Evolutionary conservation across 2,113 vertebrate species (phyloP).

Genomic region (Podiceps cristatus): DNA sequence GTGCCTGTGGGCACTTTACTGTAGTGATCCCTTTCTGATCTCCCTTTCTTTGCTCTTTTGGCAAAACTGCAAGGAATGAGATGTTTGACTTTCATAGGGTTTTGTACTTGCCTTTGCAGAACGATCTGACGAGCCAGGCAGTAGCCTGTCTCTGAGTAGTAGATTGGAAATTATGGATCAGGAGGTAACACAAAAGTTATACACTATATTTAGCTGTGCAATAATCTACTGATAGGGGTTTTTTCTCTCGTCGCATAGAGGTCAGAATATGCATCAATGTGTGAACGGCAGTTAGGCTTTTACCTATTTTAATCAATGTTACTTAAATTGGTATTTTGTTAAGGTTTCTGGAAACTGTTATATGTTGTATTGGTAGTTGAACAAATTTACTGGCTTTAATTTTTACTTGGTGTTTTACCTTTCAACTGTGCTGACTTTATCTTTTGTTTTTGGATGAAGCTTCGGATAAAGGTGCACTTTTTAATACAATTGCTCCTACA

Average conservation of each 20-base stretch:
- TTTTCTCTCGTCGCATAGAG: background rate
- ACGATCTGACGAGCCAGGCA: background rate
- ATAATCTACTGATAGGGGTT: background rate
- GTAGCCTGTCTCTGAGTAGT: background rate
- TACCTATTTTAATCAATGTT: background rate
- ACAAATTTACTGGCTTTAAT: background rate
- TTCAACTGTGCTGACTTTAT: background rate
- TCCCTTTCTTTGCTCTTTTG: background rate
- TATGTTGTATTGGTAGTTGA: background rate
- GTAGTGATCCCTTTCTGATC: background rate
- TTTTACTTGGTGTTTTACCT: background rate
- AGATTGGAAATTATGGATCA: background rate
- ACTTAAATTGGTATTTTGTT: background rate
- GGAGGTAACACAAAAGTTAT: background rate
- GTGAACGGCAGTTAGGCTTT: background rate
- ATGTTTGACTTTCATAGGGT: background rate
- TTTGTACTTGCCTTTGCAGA: background rate
- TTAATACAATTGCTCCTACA: background rate
- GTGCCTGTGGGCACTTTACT: background rate
- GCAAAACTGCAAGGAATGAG: background rate
- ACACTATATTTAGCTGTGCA: background rate
- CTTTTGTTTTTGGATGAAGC: background rate
- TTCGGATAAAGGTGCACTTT: background rate
- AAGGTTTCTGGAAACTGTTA: background rate
- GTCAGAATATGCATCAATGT: accelerated